Evolutionary conservation across 1,140 invertebrate genomes (phyloP).

Genomic region (Pseudachorutes palmiensis): DNA sequence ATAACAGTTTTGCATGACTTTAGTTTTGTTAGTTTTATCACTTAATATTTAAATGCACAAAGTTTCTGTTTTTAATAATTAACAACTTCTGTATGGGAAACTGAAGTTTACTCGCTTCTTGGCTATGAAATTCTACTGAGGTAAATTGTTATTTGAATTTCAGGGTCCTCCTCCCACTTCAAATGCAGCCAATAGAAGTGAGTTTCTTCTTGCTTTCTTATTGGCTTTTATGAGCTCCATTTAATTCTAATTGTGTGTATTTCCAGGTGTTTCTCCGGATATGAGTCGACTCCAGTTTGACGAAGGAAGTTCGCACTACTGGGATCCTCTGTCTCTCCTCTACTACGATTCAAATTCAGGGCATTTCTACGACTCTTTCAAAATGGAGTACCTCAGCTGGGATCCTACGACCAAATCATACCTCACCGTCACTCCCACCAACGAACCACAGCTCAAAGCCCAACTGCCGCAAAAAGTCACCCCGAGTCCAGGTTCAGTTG

Average conservation of each 20-base stretch:
- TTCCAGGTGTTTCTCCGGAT: conserved; percentile 66
- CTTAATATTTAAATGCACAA: not conserved
- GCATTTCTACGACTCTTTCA: conserved; percentile 85
- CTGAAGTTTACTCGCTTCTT: no score
- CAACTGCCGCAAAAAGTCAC: no score
- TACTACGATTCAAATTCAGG: conserved; percentile 94
- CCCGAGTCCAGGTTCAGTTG: no score
- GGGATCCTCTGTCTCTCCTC: conserved; percentile 80
- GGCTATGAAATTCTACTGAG: no score
- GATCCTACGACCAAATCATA: conserved; percentile 73
- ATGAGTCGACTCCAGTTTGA: conserved; percentile 87
- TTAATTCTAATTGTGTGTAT: no score
- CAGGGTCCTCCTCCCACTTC: not conserved
- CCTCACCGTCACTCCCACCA: conserved; percentile 51
- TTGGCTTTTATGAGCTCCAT: not conserved
- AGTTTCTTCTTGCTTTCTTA: not conserved
- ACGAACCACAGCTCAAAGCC: no score
- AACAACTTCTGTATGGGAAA: no score
- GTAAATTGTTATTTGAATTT: no score
- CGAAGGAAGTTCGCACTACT: conserved; percentile 91
- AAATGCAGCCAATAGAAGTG: not conserved
- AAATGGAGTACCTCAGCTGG: conserved; percentile 91
- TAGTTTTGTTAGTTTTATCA: no score
- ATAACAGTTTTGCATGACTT: no score
- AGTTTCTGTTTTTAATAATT: conserved; percentile 3